Conservation (phyloP, 2,888 invertebrate genomes). For the Aphidius colemani region DNA sequence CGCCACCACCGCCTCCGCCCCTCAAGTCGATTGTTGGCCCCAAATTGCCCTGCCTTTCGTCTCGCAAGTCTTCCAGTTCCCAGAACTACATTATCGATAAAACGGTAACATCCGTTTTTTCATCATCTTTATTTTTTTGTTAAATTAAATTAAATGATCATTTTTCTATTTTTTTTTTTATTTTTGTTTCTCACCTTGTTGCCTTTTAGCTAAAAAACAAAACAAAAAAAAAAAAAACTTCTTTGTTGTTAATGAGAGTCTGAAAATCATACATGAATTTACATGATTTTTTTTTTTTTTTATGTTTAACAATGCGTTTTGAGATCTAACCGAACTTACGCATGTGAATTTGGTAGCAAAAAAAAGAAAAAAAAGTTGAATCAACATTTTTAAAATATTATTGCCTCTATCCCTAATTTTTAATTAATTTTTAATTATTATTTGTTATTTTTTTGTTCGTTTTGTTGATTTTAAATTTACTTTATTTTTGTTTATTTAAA, state of each 20-base stretch:
- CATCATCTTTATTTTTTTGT: conserved; percentile 7
- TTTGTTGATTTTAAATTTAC: background rate
- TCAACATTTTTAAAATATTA: background rate
- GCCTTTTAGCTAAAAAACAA: no score
- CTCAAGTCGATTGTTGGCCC: conserved; percentile 57
- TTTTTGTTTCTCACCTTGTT: no score
- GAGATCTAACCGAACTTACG: conserved; percentile 44
- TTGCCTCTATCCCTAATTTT: no score
- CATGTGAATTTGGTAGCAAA: conserved; percentile 40
- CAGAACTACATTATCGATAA: conserved; percentile 59
- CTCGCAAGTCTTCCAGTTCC: conserved; percentile 57
- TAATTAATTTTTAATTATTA: no score
- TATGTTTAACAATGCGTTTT: conserved; percentile 31
- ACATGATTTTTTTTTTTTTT: conserved; percentile 23
- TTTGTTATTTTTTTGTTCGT: conserved; percentile 15
- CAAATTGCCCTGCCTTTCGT: conserved; percentile 56
- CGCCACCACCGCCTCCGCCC: conserved; percentile 55
- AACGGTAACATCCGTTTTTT: conserved; percentile 57
- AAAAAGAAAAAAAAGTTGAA: conserved; percentile 20
- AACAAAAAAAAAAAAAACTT: no score
- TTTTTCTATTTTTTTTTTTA: conserved; percentile 21
- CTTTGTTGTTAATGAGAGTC: no score
- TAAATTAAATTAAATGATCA: conserved; percentile 21
- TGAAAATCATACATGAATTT: conserved; percentile 10
- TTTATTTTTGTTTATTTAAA: conserved; percentile 15